Percentiles rank a stretch among this genome's conserved stretches.
These are phyloP conservation scores for Drosophila planitibia DNA, from an alignment of 2,888 invertebrate genomes.

Conservation along the genomic window DNA sequence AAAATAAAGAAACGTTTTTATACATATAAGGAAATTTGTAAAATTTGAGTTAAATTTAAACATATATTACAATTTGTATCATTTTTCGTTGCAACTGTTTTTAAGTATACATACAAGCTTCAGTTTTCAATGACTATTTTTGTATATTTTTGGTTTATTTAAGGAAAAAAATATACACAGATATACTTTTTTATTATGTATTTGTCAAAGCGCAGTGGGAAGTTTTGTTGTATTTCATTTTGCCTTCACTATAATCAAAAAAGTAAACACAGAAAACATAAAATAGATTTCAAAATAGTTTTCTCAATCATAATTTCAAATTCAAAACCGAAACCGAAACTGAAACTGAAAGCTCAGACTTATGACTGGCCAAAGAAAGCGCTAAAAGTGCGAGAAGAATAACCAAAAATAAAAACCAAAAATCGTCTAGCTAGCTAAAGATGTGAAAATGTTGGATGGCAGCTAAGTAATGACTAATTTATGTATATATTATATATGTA, in stretches of 20 bases:
- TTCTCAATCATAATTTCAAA: conserved; percentile 25
- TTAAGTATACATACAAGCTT: conserved; percentile 67
- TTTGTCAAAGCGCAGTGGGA: conserved; percentile 85
- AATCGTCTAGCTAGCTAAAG: conserved; percentile 32
- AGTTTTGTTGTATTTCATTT: conserved; percentile 85
- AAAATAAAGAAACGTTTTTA: conserved; percentile 22
- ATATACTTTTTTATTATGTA: conserved; percentile 61
- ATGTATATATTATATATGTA: not conserved
- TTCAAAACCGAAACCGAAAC: conserved; percentile 23
- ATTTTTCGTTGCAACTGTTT: conserved; percentile 41
- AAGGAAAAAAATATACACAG: conserved; percentile 47
- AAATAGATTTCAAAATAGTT: conserved; percentile 56
- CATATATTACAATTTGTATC: conserved; percentile 19
- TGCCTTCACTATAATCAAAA: conserved; percentile 78
- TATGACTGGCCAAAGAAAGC: conserved; percentile 54
- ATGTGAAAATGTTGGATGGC: conserved; percentile 29
- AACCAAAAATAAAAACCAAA: conserved; percentile 14
- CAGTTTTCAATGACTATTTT: conserved; percentile 59
- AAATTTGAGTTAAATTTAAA: conserved; percentile 17
- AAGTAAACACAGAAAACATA: conserved; percentile 60
- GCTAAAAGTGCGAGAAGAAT: conserved; percentile 40
- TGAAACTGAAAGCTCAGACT: conserved; percentile 44
- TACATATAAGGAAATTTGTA: conserved; percentile 8
- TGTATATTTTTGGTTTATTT: conserved; percentile 44
- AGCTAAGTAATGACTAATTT: conserved; percentile 48